These are phyloP conservation scores for Corydoras sp. DNA, from an alignment of 2,113 vertebrate species.

Conservation along the genomic window DNA sequence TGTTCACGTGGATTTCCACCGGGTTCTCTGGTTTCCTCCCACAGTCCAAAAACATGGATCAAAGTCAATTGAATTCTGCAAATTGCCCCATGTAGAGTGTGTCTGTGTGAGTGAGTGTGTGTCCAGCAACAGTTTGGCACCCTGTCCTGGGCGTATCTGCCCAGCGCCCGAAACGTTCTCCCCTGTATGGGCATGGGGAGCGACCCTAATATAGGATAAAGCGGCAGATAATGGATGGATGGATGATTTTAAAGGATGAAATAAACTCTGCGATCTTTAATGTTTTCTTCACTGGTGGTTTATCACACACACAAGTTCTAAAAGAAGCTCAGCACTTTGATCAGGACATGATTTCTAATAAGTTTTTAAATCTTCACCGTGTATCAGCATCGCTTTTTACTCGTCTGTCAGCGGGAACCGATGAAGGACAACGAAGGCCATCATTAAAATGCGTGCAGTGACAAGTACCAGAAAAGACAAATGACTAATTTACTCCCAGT, in stretches of 20 bases:
- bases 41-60: too few relatives aligned
- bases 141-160: too few relatives aligned
- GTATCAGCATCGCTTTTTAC: background rate
- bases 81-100: too few relatives aligned
- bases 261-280: background rate
- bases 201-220: too few relatives aligned
- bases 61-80: too few relatives aligned
- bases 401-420: constrained; percentile 42
- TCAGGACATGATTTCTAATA: background rate
- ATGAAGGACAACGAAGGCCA: constrained; percentile 49
- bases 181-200: too few relatives aligned
- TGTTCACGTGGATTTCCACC: too few relatives aligned
- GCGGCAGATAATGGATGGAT: too few relatives aligned
- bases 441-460: constrained; percentile 50
- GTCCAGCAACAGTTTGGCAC: too few relatives aligned
- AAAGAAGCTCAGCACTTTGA: background rate
- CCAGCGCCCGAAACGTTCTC: too few relatives aligned
- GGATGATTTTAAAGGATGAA: background rate
- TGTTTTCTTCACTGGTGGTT: background rate
- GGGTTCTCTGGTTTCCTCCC: too few relatives aligned
- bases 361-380: background rate
- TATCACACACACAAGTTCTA: background rate
- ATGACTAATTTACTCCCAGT: constrained; percentile 51
- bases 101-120: too few relatives aligned
- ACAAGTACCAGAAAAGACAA: constrained; percentile 54